Evolutionary conservation across 2,888 invertebrate genomes (phyloP).

Genomic region (Synergus laeviventris): DNA sequence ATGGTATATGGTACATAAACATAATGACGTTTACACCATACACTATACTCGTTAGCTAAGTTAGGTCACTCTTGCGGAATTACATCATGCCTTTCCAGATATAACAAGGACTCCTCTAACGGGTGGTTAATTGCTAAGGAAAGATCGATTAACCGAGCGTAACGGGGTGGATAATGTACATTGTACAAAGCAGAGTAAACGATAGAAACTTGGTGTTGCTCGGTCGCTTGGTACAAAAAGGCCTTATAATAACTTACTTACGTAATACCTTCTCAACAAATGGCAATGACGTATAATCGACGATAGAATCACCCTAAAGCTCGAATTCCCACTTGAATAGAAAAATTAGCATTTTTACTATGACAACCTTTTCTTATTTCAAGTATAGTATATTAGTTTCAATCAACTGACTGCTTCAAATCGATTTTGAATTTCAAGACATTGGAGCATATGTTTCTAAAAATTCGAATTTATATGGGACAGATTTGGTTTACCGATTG

Average conservation of each 20-base stretch:
- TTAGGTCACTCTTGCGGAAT: constrained; percentile 48
- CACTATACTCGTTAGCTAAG: constrained; percentile 21
- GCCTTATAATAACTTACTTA: not conserved
- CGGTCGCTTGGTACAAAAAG: not conserved
- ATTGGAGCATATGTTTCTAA: no score
- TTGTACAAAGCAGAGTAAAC: constrained; percentile 40
- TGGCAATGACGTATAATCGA: not conserved
- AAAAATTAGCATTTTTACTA: no score
- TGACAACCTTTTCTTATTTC: no score
- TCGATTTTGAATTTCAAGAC: no score
- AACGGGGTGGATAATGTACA: constrained; percentile 31
- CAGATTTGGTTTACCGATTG: no score
- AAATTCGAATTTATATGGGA: no score
- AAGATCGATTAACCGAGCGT: constrained; percentile 45
- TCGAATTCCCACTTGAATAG: no score
- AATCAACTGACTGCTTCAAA: no score
- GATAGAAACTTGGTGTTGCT: constrained; percentile 29
- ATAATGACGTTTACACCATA: constrained; percentile 30
- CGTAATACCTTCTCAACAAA: not conserved
- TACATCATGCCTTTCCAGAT: constrained; percentile 48
- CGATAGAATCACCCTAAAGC: no score
- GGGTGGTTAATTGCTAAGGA: constrained; percentile 47
- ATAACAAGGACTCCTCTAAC: constrained; percentile 48
- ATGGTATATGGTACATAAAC: constrained; percentile 14
- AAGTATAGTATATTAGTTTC: no score